Conservation (phyloP, 2,797 vertebrate species). For the Molossus alvarezi region DNA sequence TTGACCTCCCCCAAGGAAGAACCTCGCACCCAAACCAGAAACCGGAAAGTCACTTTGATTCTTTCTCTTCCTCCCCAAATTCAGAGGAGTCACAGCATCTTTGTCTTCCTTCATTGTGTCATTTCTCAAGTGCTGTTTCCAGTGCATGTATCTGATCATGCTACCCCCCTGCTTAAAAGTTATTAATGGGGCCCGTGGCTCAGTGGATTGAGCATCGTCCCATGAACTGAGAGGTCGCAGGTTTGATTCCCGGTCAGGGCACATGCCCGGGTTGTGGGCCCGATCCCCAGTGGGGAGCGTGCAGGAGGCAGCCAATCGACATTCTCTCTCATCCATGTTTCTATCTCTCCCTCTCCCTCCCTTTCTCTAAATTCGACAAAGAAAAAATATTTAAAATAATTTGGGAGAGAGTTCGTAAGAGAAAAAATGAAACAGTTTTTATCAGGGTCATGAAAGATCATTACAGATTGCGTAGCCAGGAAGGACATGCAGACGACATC, state of each 20-base stretch:
- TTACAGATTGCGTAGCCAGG: neutral
- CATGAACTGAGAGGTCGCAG: no score
- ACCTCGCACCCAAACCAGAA: neutral
- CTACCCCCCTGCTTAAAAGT: neutral
- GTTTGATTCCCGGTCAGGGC: no score
- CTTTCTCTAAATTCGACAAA: no score
- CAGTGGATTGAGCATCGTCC: no score
- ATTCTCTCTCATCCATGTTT: no score
- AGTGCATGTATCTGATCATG: neutral
- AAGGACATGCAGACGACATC: neutral
- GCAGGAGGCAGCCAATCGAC: no score
- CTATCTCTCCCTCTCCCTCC: no score
- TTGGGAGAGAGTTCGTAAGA: neutral
- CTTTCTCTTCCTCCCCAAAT: neutral
- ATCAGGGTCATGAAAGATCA: neutral
- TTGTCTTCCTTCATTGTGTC: neutral
- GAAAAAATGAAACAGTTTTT: neutral
- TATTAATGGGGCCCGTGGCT: neutral
- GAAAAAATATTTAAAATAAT: neutral
- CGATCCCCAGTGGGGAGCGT: no score
- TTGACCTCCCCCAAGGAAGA: neutral
- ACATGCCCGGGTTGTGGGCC: no score
- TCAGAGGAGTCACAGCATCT: neutral
- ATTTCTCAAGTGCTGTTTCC: neutral
- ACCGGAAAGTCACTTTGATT: neutral